Percentiles rank a stretch among this genome's conserved stretches.
phyloP scores from a whole-genome alignment of 2,888 invertebrate species.

The Ferrisia virgata region DNA sequence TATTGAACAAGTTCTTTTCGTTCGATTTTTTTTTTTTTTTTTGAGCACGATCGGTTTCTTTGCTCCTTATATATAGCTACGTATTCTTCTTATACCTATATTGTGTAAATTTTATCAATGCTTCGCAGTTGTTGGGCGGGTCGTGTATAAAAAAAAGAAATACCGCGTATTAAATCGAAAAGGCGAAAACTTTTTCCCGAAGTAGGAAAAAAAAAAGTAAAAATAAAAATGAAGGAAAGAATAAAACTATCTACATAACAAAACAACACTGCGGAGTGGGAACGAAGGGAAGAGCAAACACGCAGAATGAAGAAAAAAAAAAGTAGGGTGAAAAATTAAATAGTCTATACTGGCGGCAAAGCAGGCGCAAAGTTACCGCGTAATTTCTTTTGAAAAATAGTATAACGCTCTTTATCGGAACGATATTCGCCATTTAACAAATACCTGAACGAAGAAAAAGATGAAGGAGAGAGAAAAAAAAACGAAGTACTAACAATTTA shows the following conservation, averaged over 20 bases:
- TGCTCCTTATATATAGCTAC: not conserved
- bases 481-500: not conserved
- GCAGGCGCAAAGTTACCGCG: not conserved
- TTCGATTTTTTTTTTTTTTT: too few relatives aligned
- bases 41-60: not conserved
- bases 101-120: not conserved
- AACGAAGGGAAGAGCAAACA: not conserved
- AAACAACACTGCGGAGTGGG: not conserved
- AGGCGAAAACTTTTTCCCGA: not conserved
- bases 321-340: not conserved
- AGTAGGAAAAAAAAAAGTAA: too few relatives aligned
- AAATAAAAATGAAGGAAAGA: too few relatives aligned
- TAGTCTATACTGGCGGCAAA: not conserved
- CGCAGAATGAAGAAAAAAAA: not conserved
- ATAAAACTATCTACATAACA: not conserved
- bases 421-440: conserved; percentile 1
- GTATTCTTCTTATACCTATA: not conserved
- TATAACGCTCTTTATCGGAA: not conserved
- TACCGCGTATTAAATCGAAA: not conserved
- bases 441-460: not conserved
- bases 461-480: not conserved
- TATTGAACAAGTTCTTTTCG: too few relatives aligned
- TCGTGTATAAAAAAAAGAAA: not conserved
- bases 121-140: not conserved
- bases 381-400: not conserved